Percentiles rank a stretch among this genome's conserved stretches.
These are phyloP conservation scores for Aleiodes testaceus DNA, from an alignment of 2,888 invertebrate genomes.

Conservation along the genomic window DNA sequence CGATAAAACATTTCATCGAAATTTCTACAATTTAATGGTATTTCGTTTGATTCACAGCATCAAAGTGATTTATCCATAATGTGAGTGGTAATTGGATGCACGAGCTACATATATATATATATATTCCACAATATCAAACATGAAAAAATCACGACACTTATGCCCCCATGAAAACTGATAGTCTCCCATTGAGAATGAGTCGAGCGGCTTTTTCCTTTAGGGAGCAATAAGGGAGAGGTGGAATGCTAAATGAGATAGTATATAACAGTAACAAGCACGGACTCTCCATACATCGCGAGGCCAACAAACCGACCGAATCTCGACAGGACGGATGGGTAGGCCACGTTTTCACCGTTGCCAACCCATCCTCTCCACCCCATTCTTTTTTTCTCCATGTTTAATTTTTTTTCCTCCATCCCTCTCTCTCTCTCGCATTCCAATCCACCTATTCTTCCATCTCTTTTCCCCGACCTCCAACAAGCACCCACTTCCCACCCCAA, in stretches of 20 bases:
- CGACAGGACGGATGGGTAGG: conserved; percentile 66
- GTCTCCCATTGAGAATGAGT: conserved; percentile 56
- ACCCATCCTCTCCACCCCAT: conserved; percentile 48
- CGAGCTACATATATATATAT: no score
- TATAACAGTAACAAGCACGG: conserved; percentile 48
- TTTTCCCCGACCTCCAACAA: conserved; percentile 53
- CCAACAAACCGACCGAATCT: conserved; percentile 70
- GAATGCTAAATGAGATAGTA: conserved; percentile 37
- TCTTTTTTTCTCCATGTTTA: conserved; percentile 24
- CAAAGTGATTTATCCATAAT: no score
- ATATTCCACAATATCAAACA: no score
- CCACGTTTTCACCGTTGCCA: conserved; percentile 63
- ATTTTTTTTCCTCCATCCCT: not conserved
- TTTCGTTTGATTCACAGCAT: no score
- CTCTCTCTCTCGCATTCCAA: conserved; percentile 1
- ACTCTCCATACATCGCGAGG: conserved; percentile 66
- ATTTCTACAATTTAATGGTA: no score
- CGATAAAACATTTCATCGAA: no score
- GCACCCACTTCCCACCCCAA: conserved; percentile 26
- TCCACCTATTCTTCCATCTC: conserved; percentile 15
- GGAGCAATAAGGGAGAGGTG: conserved; percentile 36
- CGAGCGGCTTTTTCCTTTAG: conserved; percentile 40
- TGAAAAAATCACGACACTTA: conserved; percentile 49
- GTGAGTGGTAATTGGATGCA: no score
- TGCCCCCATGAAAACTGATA: conserved; percentile 70